These are phyloP conservation scores for Notarius lentiginosus DNA, from an alignment of 2,113 vertebrate species.

Conservation along the genomic window DNA sequence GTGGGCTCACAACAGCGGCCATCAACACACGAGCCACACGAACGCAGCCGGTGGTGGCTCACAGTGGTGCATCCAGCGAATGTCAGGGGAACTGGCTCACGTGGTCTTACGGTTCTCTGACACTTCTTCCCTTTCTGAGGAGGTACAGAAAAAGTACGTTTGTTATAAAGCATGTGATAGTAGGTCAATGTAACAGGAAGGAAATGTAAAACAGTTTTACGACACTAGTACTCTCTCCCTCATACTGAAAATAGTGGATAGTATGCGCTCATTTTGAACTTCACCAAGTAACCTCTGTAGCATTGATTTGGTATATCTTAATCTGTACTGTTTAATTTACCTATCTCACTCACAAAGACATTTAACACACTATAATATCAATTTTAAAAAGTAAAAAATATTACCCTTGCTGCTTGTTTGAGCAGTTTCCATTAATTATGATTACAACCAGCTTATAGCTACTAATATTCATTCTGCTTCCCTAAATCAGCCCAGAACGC, in stretches of 20 bases:
- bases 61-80: slow-evolving; percentile 60
- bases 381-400: not conserved
- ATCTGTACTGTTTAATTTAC: not conserved
- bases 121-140: slow-evolving; percentile 60
- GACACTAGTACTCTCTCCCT: not conserved
- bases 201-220: not conserved
- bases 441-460: not conserved
- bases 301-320: not conserved
- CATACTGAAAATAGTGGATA: not conserved
- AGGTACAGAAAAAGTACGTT: not conserved
- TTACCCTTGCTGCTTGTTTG: not conserved
- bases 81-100: slow-evolving; percentile 39
- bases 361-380: not conserved
- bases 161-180: not conserved
- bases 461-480: not conserved
- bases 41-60: slow-evolving; percentile 52
- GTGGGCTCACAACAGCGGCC: slow-evolving; percentile 59
- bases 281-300: not conserved
- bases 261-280: not conserved
- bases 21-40: slow-evolving; percentile 59
- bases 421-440: not conserved
- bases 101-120: slow-evolving; percentile 50
- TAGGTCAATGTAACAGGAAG: not conserved
- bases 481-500: not conserved
- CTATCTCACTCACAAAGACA: not conserved